Evolutionary conservation across 2,888 invertebrate species (phyloP).

Genomic region (Callimorpha dominula): DNA sequence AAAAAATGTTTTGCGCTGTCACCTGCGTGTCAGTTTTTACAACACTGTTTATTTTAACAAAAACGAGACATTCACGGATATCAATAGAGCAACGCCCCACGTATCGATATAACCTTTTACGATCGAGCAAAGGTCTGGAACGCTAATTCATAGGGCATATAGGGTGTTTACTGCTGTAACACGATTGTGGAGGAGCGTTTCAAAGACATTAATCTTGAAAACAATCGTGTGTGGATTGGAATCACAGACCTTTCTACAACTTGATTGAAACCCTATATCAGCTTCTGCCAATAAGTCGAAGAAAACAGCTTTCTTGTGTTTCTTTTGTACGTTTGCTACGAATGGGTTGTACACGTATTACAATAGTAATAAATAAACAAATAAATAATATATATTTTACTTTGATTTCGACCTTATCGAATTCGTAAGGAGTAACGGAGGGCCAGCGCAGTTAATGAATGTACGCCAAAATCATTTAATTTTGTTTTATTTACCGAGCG

Average conservation of each 20-base stretch:
- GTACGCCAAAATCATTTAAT: too few relatives aligned
- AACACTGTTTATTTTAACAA: constrained; percentile 20
- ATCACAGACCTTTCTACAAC: constrained; percentile 15
- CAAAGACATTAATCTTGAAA: constrained; percentile 18
- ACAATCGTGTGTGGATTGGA: constrained; percentile 24
- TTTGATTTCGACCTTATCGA: too few relatives aligned
- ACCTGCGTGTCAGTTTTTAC: constrained; percentile 29
- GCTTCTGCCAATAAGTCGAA: constrained; percentile 1
- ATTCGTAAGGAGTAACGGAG: too few relatives aligned
- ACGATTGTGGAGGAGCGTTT: constrained; percentile 10
- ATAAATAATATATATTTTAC: too few relatives aligned
- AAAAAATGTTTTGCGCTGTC: constrained; percentile 29
- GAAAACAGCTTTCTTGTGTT: constrained; percentile 2
- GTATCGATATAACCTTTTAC: constrained; percentile 15
- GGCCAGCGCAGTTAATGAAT: too few relatives aligned
- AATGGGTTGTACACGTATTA: background rate
- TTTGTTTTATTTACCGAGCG: too few relatives aligned
- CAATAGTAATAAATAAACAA: too few relatives aligned
- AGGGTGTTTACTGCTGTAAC: constrained; percentile 26
- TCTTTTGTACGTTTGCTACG: background rate
- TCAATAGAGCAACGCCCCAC: background rate
- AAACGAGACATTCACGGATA: constrained; percentile 14
- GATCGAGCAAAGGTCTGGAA: constrained; percentile 3
- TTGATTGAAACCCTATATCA: constrained; percentile 30
- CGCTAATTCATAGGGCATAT: constrained; percentile 3